Percentiles rank a stretch among this genome's conserved stretches.
Conservation (phyloP, 2,797 vertebrate species). For the Heliangelus exortis region DNA sequence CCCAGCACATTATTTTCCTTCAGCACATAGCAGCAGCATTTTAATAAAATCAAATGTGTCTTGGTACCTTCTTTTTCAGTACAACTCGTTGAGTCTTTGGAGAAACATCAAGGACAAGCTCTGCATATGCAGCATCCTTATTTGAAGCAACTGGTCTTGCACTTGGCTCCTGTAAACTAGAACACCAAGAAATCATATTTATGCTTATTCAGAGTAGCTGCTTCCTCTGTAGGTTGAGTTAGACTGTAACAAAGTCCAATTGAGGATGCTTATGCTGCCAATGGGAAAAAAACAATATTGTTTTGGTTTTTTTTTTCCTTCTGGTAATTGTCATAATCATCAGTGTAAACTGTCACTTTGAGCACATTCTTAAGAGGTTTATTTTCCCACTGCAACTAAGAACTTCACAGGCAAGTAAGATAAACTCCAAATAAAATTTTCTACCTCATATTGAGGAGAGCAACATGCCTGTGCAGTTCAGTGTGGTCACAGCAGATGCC, state of each 20-base stretch:
- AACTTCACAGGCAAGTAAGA: background rate
- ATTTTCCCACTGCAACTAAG: background rate
- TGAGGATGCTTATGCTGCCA: background rate
- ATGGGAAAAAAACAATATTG: background rate
- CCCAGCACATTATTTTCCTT: background rate
- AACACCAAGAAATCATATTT: background rate
- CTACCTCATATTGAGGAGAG: background rate
- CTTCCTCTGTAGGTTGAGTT: background rate
- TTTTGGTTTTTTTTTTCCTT: rapidly evolving
- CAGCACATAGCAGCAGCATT: background rate
- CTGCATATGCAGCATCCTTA: slow-evolving; percentile 81
- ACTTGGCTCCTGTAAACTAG: slow-evolving; percentile 76
- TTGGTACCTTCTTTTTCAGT: slow-evolving; percentile 93
- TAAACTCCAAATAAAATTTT: background rate
- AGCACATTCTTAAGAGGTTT: background rate
- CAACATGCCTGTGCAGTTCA: background rate
- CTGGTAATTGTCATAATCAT: background rate
- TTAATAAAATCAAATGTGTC: background rate
- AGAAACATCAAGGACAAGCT: slow-evolving; percentile 94
- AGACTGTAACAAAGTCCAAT: background rate
- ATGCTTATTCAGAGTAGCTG: background rate
- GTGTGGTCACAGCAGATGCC: background rate
- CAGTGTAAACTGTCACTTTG: background rate
- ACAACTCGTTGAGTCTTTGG: slow-evolving; percentile 94
- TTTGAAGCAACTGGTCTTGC: slow-evolving; percentile 84